Percentiles rank a stretch among this genome's conserved stretches.
phyloP scores from a whole-genome alignment of 2,113 vertebrate genomes.

The Phoenicopterus ruber region DNA sequence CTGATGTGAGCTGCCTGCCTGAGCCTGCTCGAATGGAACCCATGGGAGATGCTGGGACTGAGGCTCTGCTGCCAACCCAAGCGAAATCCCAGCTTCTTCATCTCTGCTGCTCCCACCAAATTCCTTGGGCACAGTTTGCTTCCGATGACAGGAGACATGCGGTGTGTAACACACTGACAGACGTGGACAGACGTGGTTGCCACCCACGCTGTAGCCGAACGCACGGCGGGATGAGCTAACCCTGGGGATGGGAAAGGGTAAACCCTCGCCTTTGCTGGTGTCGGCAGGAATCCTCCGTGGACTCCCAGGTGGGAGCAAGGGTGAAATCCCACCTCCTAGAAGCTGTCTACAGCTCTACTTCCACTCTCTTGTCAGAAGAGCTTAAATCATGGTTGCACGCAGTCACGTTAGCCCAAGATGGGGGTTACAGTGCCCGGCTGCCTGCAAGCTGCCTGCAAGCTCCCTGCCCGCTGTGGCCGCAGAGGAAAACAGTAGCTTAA shows the following conservation, averaged over 20 bases:
- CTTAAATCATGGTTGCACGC: rapidly evolving
- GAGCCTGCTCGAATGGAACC: not conserved
- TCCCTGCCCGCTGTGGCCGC: not conserved
- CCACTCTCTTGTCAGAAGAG: not conserved
- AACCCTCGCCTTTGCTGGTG: not conserved
- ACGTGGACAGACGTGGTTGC: not conserved
- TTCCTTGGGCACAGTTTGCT: not conserved
- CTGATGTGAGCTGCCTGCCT: not conserved
- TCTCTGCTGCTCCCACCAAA: not conserved
- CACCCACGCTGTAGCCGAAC: rapidly evolving
- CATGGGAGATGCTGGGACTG: rapidly evolving
- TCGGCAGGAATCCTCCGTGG: not conserved
- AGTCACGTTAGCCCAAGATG: not conserved
- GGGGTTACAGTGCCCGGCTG: not conserved
- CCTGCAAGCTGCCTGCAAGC: not conserved
- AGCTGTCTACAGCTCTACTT: not conserved
- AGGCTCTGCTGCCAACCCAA: not conserved
- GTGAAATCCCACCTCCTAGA: not conserved
- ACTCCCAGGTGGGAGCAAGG: not conserved
- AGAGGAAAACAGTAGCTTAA: not conserved
- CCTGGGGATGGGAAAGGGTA: not conserved
- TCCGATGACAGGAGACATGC: not conserved
- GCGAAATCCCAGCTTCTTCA: not conserved
- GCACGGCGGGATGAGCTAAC: not conserved
- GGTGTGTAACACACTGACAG: not conserved